Conservation (phyloP, 2,113 vertebrate species). For the Panthera uncia region DNA sequence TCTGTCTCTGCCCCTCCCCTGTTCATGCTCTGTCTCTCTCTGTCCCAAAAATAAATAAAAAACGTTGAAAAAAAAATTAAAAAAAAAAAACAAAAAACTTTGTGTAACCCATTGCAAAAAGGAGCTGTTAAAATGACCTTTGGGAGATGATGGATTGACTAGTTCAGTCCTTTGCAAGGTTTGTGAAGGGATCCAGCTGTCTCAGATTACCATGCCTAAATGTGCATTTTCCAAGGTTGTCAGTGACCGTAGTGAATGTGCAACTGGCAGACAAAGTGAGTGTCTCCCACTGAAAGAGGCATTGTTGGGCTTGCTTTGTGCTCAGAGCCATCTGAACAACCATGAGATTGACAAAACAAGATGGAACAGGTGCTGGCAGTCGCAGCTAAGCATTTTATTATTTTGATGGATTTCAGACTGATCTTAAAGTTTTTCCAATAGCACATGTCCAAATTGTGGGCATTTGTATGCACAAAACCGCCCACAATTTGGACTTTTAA, state of each 20-base stretch:
- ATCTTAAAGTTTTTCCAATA: constrained; percentile 21
- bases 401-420: constrained; percentile 38
- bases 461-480: background rate
- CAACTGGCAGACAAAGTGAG: constrained; percentile 43
- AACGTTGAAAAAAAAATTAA: too few relatives aligned
- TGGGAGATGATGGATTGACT: constrained; percentile 60
- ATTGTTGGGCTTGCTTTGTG: constrained; percentile 59
- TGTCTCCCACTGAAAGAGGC: background rate
- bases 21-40: too few relatives aligned
- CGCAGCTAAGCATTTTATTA: constrained; percentile 47
- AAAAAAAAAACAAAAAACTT: too few relatives aligned
- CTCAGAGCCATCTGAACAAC: background rate
- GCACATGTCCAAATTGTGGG: background rate
- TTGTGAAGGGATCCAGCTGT: constrained; percentile 76
- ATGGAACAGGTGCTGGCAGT: constrained; percentile 49
- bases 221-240: constrained; percentile 68
- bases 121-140: constrained; percentile 42
- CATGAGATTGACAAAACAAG: constrained; percentile 23
- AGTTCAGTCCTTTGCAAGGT: constrained; percentile 29
- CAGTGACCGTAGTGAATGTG: background rate
- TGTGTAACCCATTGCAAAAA: constrained; percentile 29
- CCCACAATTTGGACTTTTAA: background rate
- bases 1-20: too few relatives aligned
- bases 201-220: constrained; percentile 65
- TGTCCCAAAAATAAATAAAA: too few relatives aligned